Evolutionary conservation across 1,140 invertebrate genomes (phyloP).

Genomic region (Drosophila lacertosa): DNA sequence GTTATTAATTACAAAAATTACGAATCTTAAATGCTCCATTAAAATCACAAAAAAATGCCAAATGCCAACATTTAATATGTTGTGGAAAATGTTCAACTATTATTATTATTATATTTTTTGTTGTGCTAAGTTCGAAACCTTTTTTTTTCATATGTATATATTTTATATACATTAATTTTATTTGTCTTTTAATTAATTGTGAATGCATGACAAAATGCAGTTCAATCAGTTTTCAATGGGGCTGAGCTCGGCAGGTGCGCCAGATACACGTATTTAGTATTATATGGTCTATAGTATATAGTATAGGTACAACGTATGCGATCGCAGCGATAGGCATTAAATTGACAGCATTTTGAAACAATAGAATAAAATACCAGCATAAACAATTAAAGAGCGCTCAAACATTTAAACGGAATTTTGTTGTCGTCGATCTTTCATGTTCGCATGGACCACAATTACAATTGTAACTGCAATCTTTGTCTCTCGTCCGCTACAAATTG

Average conservation of each 20-base stretch:
- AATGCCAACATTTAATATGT: neutral
- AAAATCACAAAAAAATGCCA: neutral
- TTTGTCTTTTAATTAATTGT: slow-evolving; percentile 29
- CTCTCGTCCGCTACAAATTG: slow-evolving; percentile 27
- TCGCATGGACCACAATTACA: slow-evolving; percentile 11
- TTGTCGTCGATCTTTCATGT: slow-evolving; percentile 39
- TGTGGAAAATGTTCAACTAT: neutral
- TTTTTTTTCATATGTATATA: neutral
- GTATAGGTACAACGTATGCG: slow-evolving; percentile 6
- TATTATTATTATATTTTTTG: too few relatives aligned
- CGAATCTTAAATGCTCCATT: slow-evolving; percentile 1
- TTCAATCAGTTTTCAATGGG: slow-evolving; percentile 39
- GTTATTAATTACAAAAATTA: neutral
- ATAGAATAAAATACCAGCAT: slow-evolving; percentile 55
- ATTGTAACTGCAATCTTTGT: slow-evolving; percentile 36
- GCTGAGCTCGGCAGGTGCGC: slow-evolving; percentile 4
- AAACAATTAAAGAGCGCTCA: slow-evolving; percentile 67
- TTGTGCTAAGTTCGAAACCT: neutral
- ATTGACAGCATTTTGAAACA: slow-evolving; percentile 37
- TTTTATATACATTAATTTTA: neutral
- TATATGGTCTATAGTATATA: slow-evolving; percentile 16
- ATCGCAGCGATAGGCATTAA: slow-evolving; percentile 19
- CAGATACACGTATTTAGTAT: neutral
- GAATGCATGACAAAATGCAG: slow-evolving; percentile 76
- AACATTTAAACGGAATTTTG: slow-evolving; percentile 78